A percentile compares a stretch with the other conserved stretches of the same genome.
Evolutionary conservation across 2,113 vertebrate genomes (phyloP).

Genomic region (Tupaia tana): DNA sequence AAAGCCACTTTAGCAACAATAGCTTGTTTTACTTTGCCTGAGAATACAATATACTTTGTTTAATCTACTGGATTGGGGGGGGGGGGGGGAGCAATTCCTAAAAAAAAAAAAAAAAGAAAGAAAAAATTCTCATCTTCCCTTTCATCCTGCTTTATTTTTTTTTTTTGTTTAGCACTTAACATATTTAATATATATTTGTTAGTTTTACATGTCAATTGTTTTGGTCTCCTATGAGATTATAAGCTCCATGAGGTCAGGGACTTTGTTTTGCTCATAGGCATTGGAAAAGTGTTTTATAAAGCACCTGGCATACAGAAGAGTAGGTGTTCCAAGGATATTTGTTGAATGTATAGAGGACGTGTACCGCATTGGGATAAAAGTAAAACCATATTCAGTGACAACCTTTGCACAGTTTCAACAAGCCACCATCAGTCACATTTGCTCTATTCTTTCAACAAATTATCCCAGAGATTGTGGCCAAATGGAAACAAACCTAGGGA

Average conservation of each 20-base stretch:
- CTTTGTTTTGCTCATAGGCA: background rate
- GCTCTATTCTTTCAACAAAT: conserved; percentile 21
- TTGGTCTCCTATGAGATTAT: background rate
- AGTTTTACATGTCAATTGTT: background rate
- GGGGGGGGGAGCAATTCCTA: background rate
- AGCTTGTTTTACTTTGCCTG: background rate
- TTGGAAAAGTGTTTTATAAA: background rate
- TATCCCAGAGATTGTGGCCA: background rate
- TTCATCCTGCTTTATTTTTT: conserved; percentile 27
- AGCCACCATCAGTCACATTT: background rate
- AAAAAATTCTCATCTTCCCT: background rate
- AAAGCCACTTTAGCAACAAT: background rate
- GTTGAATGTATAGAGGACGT: background rate
- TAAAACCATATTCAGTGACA: conserved; percentile 1
- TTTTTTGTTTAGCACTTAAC: background rate
- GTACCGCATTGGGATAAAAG: background rate
- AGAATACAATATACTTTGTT: background rate
- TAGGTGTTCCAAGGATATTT: background rate
- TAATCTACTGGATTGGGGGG: background rate
- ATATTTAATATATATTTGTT: background rate
- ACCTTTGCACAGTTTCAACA: background rate
- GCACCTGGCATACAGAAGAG: background rate
- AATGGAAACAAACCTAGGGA: background rate
- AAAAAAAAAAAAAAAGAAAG: too few relatives aligned
- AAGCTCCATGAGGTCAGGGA: background rate